Conservation (phyloP, 2,113 vertebrate genomes). For the Corvus cornix region DNA sequence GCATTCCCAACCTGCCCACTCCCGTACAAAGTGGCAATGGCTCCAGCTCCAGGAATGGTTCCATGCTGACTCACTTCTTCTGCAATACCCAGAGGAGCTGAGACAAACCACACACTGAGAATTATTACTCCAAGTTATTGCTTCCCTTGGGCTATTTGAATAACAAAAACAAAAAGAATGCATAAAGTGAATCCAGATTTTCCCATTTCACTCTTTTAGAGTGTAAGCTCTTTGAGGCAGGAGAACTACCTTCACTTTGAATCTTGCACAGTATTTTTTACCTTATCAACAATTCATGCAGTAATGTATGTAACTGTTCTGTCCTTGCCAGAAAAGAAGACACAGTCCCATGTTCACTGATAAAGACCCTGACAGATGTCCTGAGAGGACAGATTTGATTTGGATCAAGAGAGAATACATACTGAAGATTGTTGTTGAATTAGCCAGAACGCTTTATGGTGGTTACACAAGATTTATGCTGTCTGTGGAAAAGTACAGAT, state of each 20-base stretch:
- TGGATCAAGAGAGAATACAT: background rate
- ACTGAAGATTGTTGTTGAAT: background rate
- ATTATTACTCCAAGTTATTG: slow-evolving; percentile 46
- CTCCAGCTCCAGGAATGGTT: slow-evolving; percentile 27
- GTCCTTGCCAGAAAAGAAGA: background rate
- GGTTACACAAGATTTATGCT: slow-evolving; percentile 10
- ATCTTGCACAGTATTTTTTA: background rate
- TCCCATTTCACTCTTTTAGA: background rate
- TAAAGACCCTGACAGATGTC: background rate
- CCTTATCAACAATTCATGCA: background rate
- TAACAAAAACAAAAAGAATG: slow-evolving; percentile 55
- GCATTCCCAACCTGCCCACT: slow-evolving; percentile 20
- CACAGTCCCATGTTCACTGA: background rate
- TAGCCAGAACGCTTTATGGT: background rate
- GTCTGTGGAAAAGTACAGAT: slow-evolving; percentile 3
- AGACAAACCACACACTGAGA: slow-evolving; percentile 61
- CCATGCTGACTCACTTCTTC: slow-evolving; percentile 41
- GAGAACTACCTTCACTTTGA: background rate
- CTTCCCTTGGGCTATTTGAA: slow-evolving; percentile 43
- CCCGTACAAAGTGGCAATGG: background rate
- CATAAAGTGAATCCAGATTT: slow-evolving; percentile 57
- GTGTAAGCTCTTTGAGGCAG: background rate
- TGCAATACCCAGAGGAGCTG: slow-evolving; percentile 28
- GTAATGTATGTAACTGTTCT: background rate
- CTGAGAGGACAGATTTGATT: background rate